Percentiles rank a stretch among this genome's conserved stretches.
phyloP scores from a whole-genome alignment of 2,797 vertebrate species.

The Scolopax rusticola region DNA sequence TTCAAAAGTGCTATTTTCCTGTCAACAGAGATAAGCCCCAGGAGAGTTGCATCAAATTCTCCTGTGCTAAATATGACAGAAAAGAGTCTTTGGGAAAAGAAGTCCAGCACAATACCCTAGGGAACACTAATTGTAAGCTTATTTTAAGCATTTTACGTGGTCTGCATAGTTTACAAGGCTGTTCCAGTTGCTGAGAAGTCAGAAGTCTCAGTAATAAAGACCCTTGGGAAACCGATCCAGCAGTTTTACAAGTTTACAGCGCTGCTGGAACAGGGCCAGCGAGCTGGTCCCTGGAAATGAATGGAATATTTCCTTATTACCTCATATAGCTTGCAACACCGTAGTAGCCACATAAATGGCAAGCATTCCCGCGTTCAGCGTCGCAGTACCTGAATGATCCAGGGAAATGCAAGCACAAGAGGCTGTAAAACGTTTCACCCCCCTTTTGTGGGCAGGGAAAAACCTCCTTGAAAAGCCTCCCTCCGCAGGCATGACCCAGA shows the following conservation, averaged over 20 bases:
- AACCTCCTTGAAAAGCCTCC: not conserved
- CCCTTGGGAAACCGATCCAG: constrained; percentile 52
- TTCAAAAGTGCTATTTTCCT: constrained; percentile 1
- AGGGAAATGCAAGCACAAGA: not conserved
- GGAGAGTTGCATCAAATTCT: not conserved
- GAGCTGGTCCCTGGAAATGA: constrained; percentile 41
- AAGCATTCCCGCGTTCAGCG: not conserved
- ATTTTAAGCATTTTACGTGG: constrained; percentile 25
- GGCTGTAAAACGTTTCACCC: not conserved
- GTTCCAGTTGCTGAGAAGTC: constrained; percentile 48
- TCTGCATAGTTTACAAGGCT: constrained; percentile 22
- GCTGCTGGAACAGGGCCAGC: constrained; percentile 30
- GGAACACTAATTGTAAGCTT: constrained; percentile 13
- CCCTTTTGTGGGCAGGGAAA: not conserved
- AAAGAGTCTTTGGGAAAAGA: constrained; percentile 20
- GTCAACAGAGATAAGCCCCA: constrained; percentile 21
- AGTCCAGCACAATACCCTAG: not conserved
- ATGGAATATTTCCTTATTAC: constrained; percentile 53
- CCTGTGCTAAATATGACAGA: not conserved
- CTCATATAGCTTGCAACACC: constrained; percentile 42
- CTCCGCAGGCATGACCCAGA: accelerated
- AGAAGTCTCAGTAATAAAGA: constrained; percentile 38
- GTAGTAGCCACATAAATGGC: not conserved
- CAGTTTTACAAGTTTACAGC: constrained; percentile 46
- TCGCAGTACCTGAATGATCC: not conserved